phyloP scores from a whole-genome alignment of 2,888 invertebrate genomes.

The Drepana falcataria region DNA sequence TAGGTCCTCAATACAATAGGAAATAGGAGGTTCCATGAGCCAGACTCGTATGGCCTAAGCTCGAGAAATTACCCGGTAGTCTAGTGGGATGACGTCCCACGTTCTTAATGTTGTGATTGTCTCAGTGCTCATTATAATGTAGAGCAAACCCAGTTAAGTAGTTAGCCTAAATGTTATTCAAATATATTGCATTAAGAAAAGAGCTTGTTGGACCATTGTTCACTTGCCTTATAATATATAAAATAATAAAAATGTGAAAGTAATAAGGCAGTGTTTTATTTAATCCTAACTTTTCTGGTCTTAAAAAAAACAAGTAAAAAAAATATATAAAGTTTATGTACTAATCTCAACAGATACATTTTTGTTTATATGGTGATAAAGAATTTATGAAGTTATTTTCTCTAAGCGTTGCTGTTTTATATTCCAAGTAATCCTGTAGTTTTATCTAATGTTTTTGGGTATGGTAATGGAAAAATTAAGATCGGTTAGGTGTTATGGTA shows the following conservation, averaged over 20 bases:
- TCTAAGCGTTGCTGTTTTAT: no score
- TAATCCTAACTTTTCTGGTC: no score
- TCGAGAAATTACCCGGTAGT: conserved; percentile 18
- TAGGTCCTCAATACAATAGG: conserved; percentile 1
- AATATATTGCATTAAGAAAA: conserved; percentile 49
- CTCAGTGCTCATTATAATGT: conserved; percentile 57
- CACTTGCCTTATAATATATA: conserved; percentile 61
- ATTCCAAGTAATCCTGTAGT: no score
- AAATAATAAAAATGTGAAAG: conserved; percentile 10
- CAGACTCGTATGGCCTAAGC: conserved; percentile 31
- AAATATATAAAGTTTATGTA: no score
- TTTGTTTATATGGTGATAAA: no score
- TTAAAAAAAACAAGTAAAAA: no score
- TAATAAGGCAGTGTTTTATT: not conserved
- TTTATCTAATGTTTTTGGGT: no score
- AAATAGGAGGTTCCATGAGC: conserved; percentile 1
- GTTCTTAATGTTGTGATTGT: conserved; percentile 62
- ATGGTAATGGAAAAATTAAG: no score
- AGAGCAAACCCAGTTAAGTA: conserved; percentile 46
- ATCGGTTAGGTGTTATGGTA: no score
- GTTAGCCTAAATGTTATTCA: conserved; percentile 58
- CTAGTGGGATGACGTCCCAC: conserved; percentile 27
- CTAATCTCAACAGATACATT: no score
- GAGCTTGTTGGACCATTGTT: conserved; percentile 75
- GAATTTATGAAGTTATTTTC: no score